These are phyloP conservation scores for Paralichthys olivaceus DNA, from an alignment of 2,113 vertebrate genomes.

Conservation along the genomic window DNA sequence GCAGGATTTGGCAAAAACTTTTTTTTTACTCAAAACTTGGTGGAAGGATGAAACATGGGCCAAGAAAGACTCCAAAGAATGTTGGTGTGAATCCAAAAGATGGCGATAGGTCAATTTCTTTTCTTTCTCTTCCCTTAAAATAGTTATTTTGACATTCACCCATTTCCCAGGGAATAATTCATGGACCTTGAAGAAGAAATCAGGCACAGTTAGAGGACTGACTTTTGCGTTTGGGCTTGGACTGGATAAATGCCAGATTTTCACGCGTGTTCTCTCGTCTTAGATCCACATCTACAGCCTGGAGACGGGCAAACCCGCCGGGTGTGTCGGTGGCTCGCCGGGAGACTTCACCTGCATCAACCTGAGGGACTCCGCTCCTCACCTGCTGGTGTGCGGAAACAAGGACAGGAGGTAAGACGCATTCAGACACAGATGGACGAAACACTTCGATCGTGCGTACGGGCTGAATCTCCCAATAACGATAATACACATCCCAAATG, in stretches of 20 bases:
- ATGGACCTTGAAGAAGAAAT: no score
- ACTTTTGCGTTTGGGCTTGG: no score
- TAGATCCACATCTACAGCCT: conserved; percentile 93
- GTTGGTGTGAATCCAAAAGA: no score
- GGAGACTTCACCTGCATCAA: conserved; percentile 94
- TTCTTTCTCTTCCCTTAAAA: no score
- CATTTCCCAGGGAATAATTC: no score
- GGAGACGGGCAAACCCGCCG: conserved; percentile 86
- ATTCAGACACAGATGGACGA: neutral
- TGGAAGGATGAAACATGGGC: no score
- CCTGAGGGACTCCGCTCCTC: conserved; percentile 85
- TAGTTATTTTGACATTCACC: no score
- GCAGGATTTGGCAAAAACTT: neutral
- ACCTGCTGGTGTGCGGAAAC: conserved; percentile 93
- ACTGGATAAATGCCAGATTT: no score
- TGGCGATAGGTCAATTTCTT: no score
- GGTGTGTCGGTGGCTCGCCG: conserved; percentile 85
- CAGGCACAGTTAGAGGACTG: no score
- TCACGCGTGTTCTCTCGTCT: neutral
- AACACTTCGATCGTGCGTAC: neutral
- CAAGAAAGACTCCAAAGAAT: no score
- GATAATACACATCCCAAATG: neutral
- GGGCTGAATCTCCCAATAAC: neutral
- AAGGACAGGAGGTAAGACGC: conserved; percentile 90
- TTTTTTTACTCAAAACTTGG: neutral